Evolutionary conservation across 2,797 vertebrate species (phyloP), one percentile per base, ranked within the genome.

Genomic region (Crypturellus tataupa): DNA sequence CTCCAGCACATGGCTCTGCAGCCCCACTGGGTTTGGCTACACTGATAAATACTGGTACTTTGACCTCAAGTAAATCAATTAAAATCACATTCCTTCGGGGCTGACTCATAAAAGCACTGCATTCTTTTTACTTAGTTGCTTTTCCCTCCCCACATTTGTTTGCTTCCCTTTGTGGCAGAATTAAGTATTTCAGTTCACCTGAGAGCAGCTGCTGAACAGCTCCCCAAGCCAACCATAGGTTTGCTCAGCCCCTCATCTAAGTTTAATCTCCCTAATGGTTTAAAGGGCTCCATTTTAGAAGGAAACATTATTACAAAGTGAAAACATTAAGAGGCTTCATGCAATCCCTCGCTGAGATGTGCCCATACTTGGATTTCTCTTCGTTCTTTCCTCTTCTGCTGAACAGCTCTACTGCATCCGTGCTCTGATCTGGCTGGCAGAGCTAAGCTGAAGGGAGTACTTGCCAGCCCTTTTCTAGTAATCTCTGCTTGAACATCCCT

Each of bases 41-140:
- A 65, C 25, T 0, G 0, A 8, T 58, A 83, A 71, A 33, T 3
- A 12, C 31, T 49, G 55, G 69, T 40, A 80, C 65, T 63, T 94
- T 63, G 94, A 89, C 35, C 8, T 56, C 67, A 81, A 76, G 31
- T 35, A 67, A 89, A 84, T 81, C 85, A 76, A 93, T 79, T 46
- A 72, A 94, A 95, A 88, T 55, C 24, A 55, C 67, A 79, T 86
- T 93, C 80, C 83, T 90, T 16, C 60, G 63, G n/a, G 63, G 21
- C 39, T 94, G 94, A 94, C 47, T 95, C 87, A 90, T 2, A 80
- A 70, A 29, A 85, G 69, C 85, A 89, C 29, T 11, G n/a, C 21
- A 59, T 24, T 13, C 51, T 72, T 91, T 79, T 59, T 19, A 83
- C 7, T 60, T 31, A 35, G 12, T 63, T 80, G n/a, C 1, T 2